Base-by-base conservation (phyloP, 1,140 invertebrate genomes). In the Heliothis virescens region DNA sequence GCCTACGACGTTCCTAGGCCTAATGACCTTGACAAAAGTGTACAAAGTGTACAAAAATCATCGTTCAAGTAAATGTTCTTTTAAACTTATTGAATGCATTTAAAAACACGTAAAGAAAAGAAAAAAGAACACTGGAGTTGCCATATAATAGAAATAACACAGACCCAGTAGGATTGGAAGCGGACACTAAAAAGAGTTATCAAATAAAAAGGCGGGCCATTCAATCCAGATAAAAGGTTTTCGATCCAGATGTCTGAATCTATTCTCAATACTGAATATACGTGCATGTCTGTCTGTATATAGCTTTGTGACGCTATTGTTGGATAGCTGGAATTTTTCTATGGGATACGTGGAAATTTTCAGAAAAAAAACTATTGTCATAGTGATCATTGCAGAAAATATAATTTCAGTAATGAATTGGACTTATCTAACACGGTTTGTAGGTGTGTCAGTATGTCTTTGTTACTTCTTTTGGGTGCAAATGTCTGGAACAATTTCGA, bases 191-290 rank as follows among this genome's bases (percentile, higher is more conserved):
- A 76, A 76, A 76, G 74, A 65, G 60, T 76, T 76, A 76, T 76
- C 74, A 76, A 76, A 76, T 53, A 75, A 72, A 78, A 34, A 34
- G 76, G 41, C n/a, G 50, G 4, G 47, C 73, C 41, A 81, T 81
- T 81, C 79, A 81, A 72, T 81, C 53, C 73, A 77, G 79, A 77
- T 81, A 81, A 80, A 80, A 81, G 74, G 67, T 77, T 81, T 72
- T 18, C 5, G 26, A 81, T 60, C 55, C 74, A 72, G 65, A 75
- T 60, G 55, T 71, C 47, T 34, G 60, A 29, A 76, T 76, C 16
- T 47, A 47, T 75, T 65, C 26, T 48, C 47, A 63, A 75, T 75
- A 52, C 73, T 62, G 62, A 62, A 57, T 62, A 1, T 15, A 53
- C 48, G 59, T 73, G 48, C 16, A 75, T 11, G 41, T 63, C 57